Evolutionary conservation across 2,888 invertebrate genomes (phyloP).

Genomic region (Hedychridium roseum): DNA sequence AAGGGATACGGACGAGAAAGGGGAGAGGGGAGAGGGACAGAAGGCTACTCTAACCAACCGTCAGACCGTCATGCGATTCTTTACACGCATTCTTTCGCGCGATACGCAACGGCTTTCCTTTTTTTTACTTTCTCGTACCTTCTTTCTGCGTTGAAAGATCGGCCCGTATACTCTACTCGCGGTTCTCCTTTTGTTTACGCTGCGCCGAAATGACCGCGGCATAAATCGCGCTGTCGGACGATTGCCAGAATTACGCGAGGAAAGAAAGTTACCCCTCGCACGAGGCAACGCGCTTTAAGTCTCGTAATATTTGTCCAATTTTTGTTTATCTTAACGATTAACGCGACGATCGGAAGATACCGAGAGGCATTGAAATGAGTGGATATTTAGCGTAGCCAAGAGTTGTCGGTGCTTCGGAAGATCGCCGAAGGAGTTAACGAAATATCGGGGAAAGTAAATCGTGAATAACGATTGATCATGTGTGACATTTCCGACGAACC

Average conservation of each 20-base stretch:
- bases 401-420: too few species aligned
- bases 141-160: conserved; percentile 37
- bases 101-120: too few species aligned
- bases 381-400: too few species aligned
- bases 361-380: too few species aligned
- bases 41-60: background rate
- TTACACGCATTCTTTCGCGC: conserved; percentile 39
- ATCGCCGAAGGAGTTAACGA: too few species aligned
- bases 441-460: too few species aligned
- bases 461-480: too few species aligned
- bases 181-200: background rate
- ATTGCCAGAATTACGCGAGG: background rate
- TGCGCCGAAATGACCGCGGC: background rate
- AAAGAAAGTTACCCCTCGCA: background rate
- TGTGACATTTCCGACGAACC: too few species aligned
- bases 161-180: conserved; percentile 18
- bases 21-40: background rate
- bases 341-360: too few species aligned
- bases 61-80: conserved; percentile 21
- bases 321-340: background rate
- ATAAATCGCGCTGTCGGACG: background rate
- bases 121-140: too few species aligned
- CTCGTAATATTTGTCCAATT: background rate
- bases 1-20: background rate
- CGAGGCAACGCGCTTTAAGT: background rate